These are phyloP conservation scores for Ophiothrix spiculata DNA, from an alignment of 35 echinoderm and acorn worm genomes.

Conservation along the genomic window DNA sequence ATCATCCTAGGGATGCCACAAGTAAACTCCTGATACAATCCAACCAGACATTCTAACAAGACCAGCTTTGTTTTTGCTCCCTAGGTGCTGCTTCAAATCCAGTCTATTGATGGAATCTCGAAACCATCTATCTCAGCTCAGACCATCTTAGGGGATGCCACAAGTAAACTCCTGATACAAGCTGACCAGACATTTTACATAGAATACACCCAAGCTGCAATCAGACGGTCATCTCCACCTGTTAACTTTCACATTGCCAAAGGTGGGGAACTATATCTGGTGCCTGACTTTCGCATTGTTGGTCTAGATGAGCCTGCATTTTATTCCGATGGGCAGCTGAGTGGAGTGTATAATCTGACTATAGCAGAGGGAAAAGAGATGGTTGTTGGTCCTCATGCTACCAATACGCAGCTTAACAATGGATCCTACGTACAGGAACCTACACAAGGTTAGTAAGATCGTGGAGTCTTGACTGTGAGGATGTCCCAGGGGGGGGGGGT, in stretches of 20 bases:
- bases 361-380: slow-evolving; percentile 56
- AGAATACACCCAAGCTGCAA: slow-evolving; percentile 60
- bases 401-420: slow-evolving; percentile 71
- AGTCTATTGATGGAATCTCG: not conserved
- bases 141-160: slow-evolving; percentile 62
- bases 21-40: no score
- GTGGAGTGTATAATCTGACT: slow-evolving; percentile 77
- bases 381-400: slow-evolving; percentile 66
- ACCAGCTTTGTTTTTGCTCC: no score
- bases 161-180: slow-evolving; percentile 56
- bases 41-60: no score
- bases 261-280: slow-evolving; percentile 52
- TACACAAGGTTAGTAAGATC: slow-evolving; percentile 65
- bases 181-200: slow-evolving; percentile 77
- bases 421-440: slow-evolving; percentile 51
- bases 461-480: no score
- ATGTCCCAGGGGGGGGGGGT: no score
- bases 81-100: slow-evolving; percentile 37
- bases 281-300: slow-evolving; percentile 68
- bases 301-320: slow-evolving; percentile 63
- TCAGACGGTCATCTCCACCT: slow-evolving; percentile 59
- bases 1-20: slow-evolving; percentile 58
- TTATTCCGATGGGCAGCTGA: slow-evolving; percentile 61
- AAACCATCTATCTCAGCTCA: slow-evolving; percentile 51
- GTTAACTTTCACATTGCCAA: slow-evolving; percentile 72